Conservation (phyloP, 2,888 invertebrate genomes). For the Laothoe populi region DNA sequence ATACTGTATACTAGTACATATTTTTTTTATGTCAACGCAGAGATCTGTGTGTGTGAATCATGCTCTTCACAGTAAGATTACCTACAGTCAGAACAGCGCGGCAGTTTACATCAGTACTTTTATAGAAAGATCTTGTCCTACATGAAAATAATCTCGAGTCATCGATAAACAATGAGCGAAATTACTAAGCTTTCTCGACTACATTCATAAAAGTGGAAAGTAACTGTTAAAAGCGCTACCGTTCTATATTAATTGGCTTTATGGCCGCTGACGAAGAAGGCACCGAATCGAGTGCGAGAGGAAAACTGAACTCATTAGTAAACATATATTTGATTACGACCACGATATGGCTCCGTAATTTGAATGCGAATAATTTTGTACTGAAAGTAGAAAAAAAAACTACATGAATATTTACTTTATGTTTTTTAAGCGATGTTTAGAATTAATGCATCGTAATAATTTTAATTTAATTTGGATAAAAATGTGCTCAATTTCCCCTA, state of each 20-base stretch:
- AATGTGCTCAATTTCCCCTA: neutral
- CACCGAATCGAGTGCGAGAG: conserved; percentile 48
- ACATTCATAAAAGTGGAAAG: conserved; percentile 50
- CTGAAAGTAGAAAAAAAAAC: conserved; percentile 5
- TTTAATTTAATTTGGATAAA: neutral
- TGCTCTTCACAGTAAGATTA: conserved; percentile 31
- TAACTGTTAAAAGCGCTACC: conserved; percentile 48
- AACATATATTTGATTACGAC: conserved; percentile 34
- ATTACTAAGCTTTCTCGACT: conserved; percentile 46
- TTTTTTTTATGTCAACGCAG: no score
- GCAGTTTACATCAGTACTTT: conserved; percentile 30
- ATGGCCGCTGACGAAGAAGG: conserved; percentile 50
- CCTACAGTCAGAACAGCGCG: conserved; percentile 36
- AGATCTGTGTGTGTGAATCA: conserved; percentile 15
- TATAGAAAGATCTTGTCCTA: conserved; percentile 32
- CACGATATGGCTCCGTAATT: conserved; percentile 37
- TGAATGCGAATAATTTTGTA: conserved; percentile 3
- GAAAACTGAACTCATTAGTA: conserved; percentile 64
- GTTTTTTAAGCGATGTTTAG: conserved; percentile 6
- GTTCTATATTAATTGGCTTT: conserved; percentile 69
- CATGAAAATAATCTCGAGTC: conserved; percentile 35
- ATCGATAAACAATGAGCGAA: conserved; percentile 54
- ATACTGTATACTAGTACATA: no score
- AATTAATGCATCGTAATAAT: conserved; percentile 12
- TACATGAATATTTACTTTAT: conserved; percentile 16